Conservation (phyloP, 2,888 invertebrate species). For the Scaptomyza reducta region DNA sequence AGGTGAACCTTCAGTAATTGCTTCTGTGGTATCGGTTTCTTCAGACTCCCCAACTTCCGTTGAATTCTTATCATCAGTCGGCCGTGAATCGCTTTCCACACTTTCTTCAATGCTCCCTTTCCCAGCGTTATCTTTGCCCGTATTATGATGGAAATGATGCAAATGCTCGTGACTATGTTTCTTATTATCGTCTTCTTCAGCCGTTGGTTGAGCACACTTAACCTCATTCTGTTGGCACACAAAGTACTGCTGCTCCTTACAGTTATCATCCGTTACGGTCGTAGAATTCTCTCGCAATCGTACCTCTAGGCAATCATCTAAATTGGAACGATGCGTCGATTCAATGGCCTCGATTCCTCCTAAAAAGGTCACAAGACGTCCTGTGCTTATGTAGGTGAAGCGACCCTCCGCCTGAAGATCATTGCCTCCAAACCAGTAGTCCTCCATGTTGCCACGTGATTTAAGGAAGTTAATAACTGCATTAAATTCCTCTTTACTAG, state of each 20-base stretch:
- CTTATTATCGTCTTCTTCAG: neutral
- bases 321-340: constrained; percentile 54
- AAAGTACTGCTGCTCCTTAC: constrained; percentile 58
- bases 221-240: constrained; percentile 37
- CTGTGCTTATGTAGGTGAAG: constrained; percentile 64
- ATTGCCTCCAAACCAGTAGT: constrained; percentile 68
- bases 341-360: constrained; percentile 40
- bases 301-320: constrained; percentile 68
- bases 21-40: neutral
- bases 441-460: constrained; percentile 45
- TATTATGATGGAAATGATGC: constrained; percentile 70
- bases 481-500: constrained; percentile 39
- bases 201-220: constrained; percentile 43
- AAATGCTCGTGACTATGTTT: constrained; percentile 69
- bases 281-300: constrained; percentile 43
- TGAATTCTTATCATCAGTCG: constrained; percentile 58
- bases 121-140: constrained; percentile 13
- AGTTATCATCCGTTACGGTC: constrained; percentile 59
- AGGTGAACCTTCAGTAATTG: neutral
- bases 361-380: constrained; percentile 36
- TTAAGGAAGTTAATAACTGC: constrained; percentile 35
- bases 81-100: constrained; percentile 63
- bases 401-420: constrained; percentile 59
- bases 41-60: constrained; percentile 39
- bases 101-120: constrained; percentile 19